phyloP scores from a whole-genome alignment of 2,888 invertebrate genomes.

The Leptopilina myrica region DNA sequence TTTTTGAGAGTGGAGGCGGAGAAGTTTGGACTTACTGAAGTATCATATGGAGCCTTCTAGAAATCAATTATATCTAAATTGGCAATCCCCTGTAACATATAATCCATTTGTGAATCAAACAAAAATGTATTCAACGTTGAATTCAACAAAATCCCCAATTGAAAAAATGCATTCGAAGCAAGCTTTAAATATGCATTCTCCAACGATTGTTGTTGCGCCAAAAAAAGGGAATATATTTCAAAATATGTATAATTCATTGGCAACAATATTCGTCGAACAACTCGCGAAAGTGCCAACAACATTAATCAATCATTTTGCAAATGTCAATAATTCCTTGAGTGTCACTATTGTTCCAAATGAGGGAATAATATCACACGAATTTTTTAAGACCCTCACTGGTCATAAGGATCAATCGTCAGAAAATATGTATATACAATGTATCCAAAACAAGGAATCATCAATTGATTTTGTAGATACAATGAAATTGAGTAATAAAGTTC shows the following conservation, averaged over 20 bases:
- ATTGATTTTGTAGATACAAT: constrained; percentile 50
- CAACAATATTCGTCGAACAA: constrained; percentile 58
- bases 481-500: constrained; percentile 40
- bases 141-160: constrained; percentile 14
- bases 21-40: constrained; percentile 52
- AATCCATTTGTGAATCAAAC: background rate
- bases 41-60: constrained; percentile 56
- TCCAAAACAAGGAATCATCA: constrained; percentile 33
- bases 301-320: constrained; percentile 55
- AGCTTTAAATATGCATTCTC: constrained; percentile 38
- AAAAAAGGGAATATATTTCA: constrained; percentile 61
- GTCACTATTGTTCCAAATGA: constrained; percentile 66
- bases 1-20: constrained; percentile 47
- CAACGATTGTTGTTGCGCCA: constrained; percentile 45
- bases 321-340: constrained; percentile 62
- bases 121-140: constrained; percentile 53
- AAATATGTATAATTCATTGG: constrained; percentile 57
- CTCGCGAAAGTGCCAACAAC: constrained; percentile 59
- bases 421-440: constrained; percentile 38
- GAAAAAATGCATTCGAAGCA: constrained; percentile 53
- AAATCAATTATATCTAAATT: constrained; percentile 48
- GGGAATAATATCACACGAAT: constrained; percentile 61
- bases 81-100: constrained; percentile 44
- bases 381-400: constrained; percentile 60
- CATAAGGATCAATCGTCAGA: constrained; percentile 50